Evolutionary conservation across 2,113 vertebrate genomes (phyloP).

Genomic region (Ciconia stormi): DNA sequence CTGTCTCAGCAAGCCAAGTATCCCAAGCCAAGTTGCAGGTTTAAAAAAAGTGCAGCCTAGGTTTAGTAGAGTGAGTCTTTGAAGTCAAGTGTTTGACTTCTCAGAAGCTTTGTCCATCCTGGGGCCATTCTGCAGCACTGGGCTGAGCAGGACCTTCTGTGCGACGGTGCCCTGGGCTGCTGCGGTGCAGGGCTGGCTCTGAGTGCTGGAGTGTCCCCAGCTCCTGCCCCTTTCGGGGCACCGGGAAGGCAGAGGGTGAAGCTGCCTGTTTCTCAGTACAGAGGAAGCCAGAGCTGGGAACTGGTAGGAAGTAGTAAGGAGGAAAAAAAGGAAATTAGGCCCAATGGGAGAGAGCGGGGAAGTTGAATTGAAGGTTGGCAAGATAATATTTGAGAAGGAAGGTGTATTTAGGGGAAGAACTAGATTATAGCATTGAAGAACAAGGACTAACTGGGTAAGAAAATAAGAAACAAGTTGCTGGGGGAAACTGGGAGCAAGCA

Average conservation of each 20-base stretch:
- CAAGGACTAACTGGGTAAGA: neutral
- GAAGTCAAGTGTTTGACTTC: neutral
- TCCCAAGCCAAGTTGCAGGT: neutral
- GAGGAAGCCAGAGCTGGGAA: neutral
- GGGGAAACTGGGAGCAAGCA: neutral
- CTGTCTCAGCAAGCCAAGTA: neutral
- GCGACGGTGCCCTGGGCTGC: neutral
- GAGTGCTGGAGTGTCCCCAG: neutral
- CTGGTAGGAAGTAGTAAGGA: neutral
- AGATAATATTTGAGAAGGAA: neutral
- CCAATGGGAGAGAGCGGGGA: neutral
- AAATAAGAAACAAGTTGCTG: neutral
- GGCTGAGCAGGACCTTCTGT: neutral
- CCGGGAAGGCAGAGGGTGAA: neutral
- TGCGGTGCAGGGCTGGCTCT: neutral
- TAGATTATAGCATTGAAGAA: neutral
- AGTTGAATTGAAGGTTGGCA: neutral
- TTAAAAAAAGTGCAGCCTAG: neutral
- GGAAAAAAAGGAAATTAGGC: neutral
- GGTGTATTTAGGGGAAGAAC: neutral
- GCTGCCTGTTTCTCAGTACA: neutral
- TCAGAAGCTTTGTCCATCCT: neutral
- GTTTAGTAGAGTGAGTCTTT: neutral
- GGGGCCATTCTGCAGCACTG: neutral
- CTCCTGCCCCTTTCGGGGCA: neutral